Conservation (phyloP, 2,888 invertebrate species). For the Merodon equestris region DNA sequence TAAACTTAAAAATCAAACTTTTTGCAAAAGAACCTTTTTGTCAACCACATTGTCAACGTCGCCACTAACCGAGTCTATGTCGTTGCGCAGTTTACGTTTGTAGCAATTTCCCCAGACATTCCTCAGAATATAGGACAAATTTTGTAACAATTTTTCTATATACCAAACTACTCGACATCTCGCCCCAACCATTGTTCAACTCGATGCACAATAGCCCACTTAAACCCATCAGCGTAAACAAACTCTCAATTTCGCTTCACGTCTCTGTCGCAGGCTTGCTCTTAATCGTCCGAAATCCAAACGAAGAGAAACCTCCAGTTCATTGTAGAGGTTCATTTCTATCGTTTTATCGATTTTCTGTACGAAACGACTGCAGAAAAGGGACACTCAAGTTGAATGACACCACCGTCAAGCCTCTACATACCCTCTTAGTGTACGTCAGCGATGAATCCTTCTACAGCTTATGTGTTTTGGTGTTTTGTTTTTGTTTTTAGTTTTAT, state of each 20-base stretch:
- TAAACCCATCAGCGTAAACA: conserved; percentile 47
- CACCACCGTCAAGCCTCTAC: conserved; percentile 29
- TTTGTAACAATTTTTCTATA: conserved; percentile 20
- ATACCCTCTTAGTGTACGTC: not conserved
- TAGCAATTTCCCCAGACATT: conserved; percentile 14
- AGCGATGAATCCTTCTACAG: conserved; percentile 21
- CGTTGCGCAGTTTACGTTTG: conserved; percentile 50
- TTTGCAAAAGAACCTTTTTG: not conserved
- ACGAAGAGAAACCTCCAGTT: conserved; percentile 21
- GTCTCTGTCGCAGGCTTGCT: too few species aligned
- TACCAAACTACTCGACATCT: conserved; percentile 14
- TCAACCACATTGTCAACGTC: conserved; percentile 27
- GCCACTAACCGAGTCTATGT: not conserved
- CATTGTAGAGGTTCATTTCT: conserved; percentile 48
- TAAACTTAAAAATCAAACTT: too few species aligned
- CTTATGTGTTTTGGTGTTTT: too few species aligned
- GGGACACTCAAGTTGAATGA: conserved; percentile 65
- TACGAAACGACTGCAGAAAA: conserved; percentile 43
- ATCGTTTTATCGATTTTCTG: conserved; percentile 57
- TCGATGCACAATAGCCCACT: not conserved
- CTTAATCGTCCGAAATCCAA: not conserved
- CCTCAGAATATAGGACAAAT: conserved; percentile 26
- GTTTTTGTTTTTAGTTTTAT: too few species aligned
- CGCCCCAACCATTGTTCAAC: not conserved
- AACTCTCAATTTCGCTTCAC: conserved; percentile 9